phyloP scores from a whole-genome alignment of 2,888 invertebrate genomes.

The Xylota segnis region DNA sequence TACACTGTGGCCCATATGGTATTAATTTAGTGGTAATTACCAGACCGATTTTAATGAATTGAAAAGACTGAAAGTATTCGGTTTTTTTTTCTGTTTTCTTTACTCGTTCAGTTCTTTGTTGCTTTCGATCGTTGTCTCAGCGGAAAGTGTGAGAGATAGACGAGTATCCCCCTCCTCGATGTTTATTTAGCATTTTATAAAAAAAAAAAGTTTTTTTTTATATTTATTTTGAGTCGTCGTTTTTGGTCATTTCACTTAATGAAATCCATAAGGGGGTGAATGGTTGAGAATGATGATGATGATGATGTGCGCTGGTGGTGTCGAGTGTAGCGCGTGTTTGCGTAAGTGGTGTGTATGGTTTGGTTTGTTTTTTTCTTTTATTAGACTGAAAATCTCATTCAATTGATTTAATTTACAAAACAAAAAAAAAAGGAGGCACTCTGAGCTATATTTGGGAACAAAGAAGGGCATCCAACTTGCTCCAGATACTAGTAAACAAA shows the following conservation, averaged over 20 bases:
- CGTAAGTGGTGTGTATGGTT: slow-evolving; percentile 53
- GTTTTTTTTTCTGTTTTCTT: slow-evolving; percentile 49
- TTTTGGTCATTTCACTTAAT: slow-evolving; percentile 75
- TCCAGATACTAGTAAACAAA: not conserved
- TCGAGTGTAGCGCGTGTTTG: slow-evolving; percentile 71
- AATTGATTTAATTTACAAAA: slow-evolving; percentile 72
- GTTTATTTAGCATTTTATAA: slow-evolving; percentile 66
- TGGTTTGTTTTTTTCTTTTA: slow-evolving; percentile 11
- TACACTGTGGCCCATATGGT: slow-evolving; percentile 73
- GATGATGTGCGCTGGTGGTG: slow-evolving; percentile 55
- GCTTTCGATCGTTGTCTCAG: slow-evolving; percentile 45
- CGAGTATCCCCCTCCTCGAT: slow-evolving; percentile 54
- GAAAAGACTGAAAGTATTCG: slow-evolving; percentile 66
- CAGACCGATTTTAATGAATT: slow-evolving; percentile 77
- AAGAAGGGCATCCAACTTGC: not conserved
- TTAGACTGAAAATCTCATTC: slow-evolving; percentile 63
- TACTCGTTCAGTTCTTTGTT: slow-evolving; percentile 39
- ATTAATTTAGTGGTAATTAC: slow-evolving; percentile 77
- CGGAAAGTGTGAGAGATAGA: slow-evolving; percentile 61
- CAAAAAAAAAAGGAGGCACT: not conserved
- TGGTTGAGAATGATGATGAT: slow-evolving; percentile 54
- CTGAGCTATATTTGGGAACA: not conserved
- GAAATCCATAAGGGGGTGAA: slow-evolving; percentile 73
- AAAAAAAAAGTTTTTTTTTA: slow-evolving; percentile 20
- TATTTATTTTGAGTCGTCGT: slow-evolving; percentile 67